These are phyloP conservation scores for Stenodema calcarata DNA, from an alignment of 2,888 invertebrate genomes.

Conservation along the genomic window DNA sequence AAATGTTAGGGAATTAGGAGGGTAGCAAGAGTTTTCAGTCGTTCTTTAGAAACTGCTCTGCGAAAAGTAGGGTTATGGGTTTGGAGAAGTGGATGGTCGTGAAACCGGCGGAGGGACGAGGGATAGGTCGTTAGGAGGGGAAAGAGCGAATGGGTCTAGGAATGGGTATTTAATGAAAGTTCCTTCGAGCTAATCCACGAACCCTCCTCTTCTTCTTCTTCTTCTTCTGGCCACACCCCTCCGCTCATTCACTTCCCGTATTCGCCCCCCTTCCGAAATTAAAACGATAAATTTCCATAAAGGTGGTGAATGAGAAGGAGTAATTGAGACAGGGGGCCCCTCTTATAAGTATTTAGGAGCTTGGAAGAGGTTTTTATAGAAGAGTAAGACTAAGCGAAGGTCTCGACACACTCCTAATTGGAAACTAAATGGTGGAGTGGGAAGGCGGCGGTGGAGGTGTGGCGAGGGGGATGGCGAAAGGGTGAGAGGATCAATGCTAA, in stretches of 20 bases:
- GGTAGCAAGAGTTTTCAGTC: neutral
- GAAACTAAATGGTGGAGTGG: conserved; percentile 28
- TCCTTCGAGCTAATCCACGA: conserved; percentile 43
- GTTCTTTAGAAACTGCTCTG: neutral
- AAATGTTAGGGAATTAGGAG: neutral
- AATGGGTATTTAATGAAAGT: conserved; percentile 51
- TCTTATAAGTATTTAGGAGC: conserved; percentile 50
- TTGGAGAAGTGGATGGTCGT: neutral
- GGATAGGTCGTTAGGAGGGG: conserved; percentile 25
- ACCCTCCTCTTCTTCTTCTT: neutral
- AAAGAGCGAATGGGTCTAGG: conserved; percentile 45
- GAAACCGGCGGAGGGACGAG: neutral
- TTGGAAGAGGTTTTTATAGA: conserved; percentile 44
- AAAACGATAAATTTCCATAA: conserved; percentile 55
- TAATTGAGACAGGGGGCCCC: conserved; percentile 50
- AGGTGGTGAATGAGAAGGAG: conserved; percentile 50
- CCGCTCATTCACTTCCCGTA: neutral
- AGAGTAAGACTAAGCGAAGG: conserved; percentile 43
- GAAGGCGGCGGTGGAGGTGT: neutral
- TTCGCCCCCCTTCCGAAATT: conserved; percentile 46
- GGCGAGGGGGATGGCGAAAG: neutral
- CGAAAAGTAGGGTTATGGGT: neutral
- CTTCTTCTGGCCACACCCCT: neutral
- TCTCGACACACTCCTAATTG: conserved; percentile 41
- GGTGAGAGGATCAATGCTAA: conserved; percentile 28